phyloP scores from a whole-genome alignment of 2,888 invertebrate genomes.

The Lamproptera curius region DNA sequence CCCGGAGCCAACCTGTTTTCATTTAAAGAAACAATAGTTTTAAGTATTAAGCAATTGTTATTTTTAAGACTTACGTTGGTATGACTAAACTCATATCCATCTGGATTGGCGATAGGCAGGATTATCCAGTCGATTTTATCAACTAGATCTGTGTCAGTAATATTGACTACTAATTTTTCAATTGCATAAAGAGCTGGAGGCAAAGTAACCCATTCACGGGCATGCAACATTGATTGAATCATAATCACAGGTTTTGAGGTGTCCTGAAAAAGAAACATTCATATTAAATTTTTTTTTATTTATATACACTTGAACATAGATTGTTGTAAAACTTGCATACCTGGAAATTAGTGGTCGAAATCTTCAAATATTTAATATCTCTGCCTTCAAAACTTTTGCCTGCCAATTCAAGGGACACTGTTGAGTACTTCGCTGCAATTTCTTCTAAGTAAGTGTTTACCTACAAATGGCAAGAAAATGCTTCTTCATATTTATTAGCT shows the following conservation, averaged over 20 bases:
- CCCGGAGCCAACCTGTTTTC: too few relatives aligned
- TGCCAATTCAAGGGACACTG: constrained; percentile 68
- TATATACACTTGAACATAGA: not conserved
- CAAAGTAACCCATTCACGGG: constrained; percentile 86
- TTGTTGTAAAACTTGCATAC: not conserved
- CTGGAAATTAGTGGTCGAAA: constrained; percentile 72
- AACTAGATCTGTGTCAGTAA: constrained; percentile 73
- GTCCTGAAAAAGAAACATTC: constrained; percentile 29
- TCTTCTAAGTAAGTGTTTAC: constrained; percentile 64
- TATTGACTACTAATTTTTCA: constrained; percentile 79
- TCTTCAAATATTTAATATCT: constrained; percentile 75
- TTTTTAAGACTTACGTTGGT: constrained; percentile 48
- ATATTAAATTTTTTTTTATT: not conserved
- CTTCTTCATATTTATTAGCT: too few relatives aligned
- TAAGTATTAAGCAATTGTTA: not conserved
- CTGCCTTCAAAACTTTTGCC: constrained; percentile 77
- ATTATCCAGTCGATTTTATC: constrained; percentile 82
- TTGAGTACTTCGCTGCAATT: constrained; percentile 55
- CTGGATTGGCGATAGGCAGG: constrained; percentile 83
- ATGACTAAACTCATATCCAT: constrained; percentile 82
- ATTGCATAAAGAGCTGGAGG: constrained; percentile 82
- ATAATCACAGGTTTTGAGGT: constrained; percentile 75
- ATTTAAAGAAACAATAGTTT: not conserved
- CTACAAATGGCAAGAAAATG: too few relatives aligned
- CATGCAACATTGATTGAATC: constrained; percentile 80